A percentile compares a stretch with the other conserved stretches of the same genome.
Evolutionary conservation across 2,797 vertebrate genomes (phyloP).

Genomic region (Chelonia mydas): DNA sequence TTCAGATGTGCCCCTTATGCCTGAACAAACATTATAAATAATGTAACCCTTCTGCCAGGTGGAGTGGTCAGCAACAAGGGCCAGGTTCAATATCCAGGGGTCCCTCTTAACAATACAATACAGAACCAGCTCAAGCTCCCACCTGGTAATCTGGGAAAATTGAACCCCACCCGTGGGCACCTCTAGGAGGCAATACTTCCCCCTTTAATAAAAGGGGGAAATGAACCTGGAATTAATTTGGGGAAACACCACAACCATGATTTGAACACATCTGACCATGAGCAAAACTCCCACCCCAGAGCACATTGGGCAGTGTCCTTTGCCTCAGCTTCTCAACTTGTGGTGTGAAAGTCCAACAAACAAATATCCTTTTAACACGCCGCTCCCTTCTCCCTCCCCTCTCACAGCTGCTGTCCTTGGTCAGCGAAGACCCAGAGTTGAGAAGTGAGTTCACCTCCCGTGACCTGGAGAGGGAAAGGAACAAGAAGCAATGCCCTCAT

Average conservation of each 20-base stretch:
- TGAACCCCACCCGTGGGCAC: not conserved
- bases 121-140: not conserved
- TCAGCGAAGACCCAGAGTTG: not conserved
- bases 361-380: no score
- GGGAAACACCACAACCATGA: no score
- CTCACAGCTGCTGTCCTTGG: not conserved
- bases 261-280: no score
- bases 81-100: not conserved
- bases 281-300: no score
- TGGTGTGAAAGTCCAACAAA: no score
- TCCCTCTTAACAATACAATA: not conserved
- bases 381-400: no score
- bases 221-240: no score
- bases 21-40: not conserved
- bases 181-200: no score
- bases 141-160: not conserved
- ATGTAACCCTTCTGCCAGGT: not conserved
- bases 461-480: no score
- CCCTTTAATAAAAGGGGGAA: no score
- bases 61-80: not conserved
- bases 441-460: not conserved
- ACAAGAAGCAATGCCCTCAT: not conserved
- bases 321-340: no score
- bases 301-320: no score
- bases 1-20: rapidly evolving